Percentiles rank a stretch among this genome's conserved stretches.
Conservation (phyloP, 1,140 invertebrate species). For the Scaptomyza graminum region DNA sequence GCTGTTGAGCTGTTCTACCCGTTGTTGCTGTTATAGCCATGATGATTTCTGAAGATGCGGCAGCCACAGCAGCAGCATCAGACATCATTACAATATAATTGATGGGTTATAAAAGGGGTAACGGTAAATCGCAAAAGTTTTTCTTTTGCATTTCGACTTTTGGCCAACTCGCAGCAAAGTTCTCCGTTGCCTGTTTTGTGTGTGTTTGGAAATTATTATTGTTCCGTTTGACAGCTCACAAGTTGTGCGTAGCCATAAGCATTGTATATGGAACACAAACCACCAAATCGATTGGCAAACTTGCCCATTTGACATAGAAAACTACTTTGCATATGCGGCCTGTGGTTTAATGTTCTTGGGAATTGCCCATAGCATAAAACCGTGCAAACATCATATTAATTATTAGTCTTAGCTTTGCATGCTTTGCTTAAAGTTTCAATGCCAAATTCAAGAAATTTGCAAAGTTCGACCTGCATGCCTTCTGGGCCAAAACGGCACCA, state of each 20-base stretch:
- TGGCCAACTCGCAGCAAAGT: conserved; percentile 27
- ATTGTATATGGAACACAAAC: conserved; percentile 51
- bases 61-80: conserved; percentile 27
- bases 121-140: conserved; percentile 73
- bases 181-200: conserved; percentile 40
- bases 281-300: conserved; percentile 57
- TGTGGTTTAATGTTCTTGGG: not conserved
- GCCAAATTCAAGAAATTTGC: not conserved
- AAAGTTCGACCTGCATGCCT: conserved; percentile 14
- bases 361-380: not conserved
- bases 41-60: conserved; percentile 75
- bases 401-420: too few species aligned
- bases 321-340: conserved; percentile 50
- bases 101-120: conserved; percentile 74
- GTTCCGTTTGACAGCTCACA: conserved; percentile 64
- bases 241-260: conserved; percentile 68
- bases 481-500: conserved; percentile 34
- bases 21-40: conserved; percentile 36
- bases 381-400: not conserved
- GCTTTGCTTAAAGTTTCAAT: conserved; percentile 2
- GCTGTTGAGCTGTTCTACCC: not conserved
- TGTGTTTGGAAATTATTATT: conserved; percentile 70
- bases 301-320: conserved; percentile 63
- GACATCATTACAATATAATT: conserved; percentile 83
- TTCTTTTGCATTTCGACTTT: conserved; percentile 51